Percentiles rank a stretch among this genome's conserved stretches.
Conservation (phyloP, 37 sponge, comb jelly and placozoan genomes). For the Chondrilla cf. caribensis region DNA sequence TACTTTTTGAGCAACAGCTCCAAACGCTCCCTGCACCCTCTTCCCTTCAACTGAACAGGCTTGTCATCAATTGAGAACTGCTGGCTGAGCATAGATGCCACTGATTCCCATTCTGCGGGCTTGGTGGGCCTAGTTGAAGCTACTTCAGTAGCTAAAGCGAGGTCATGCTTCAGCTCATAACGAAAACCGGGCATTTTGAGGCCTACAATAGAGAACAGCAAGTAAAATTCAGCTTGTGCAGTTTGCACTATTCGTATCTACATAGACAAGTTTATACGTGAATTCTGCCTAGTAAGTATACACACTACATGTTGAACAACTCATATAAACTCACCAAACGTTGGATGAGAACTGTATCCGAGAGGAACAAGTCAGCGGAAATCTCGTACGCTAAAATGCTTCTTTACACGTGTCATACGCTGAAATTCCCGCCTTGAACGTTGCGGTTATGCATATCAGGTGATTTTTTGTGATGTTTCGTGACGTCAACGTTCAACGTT, state of each 20-base stretch:
- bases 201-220: neutral
- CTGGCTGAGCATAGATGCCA: neutral
- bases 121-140: neutral
- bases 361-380: conserved; percentile 9
- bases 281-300: neutral
- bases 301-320: neutral
- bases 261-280: neutral
- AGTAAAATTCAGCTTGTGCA: neutral
- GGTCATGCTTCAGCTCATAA: neutral
- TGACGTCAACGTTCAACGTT: conserved; percentile 6
- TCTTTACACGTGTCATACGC: neutral
- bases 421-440: neutral
- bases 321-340: conserved; percentile 11
- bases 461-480: neutral
- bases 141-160: neutral
- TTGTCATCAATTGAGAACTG: neutral
- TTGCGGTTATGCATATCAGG: conserved; percentile 6
- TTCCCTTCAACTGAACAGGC: neutral
- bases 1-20: neutral
- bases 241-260: neutral
- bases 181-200: conserved; percentile 3
- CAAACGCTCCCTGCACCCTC: neutral
- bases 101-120: neutral
- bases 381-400: neutral
- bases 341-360: neutral